phyloP scores from a whole-genome alignment of 2,797 vertebrate genomes.

The Cossypha caffra region DNA sequence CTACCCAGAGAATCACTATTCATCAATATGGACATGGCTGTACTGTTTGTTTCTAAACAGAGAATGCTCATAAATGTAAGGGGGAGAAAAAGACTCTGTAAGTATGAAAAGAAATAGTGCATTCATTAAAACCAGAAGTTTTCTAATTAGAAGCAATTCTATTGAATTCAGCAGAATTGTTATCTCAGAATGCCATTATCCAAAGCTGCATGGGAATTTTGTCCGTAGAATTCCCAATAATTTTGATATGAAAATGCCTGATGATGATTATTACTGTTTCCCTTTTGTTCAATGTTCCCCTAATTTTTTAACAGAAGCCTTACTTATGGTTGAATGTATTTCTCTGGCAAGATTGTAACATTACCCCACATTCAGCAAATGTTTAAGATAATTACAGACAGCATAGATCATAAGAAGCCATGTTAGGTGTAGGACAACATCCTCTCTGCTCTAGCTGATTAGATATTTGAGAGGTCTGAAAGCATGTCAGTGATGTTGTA shows the following conservation, averaged over 20 bases:
- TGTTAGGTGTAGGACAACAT: not conserved
- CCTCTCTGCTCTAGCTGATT: not conserved
- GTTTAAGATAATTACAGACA: not conserved
- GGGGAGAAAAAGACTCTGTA: not conserved
- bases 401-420: not conserved
- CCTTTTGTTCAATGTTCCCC: not conserved
- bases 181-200: not conserved
- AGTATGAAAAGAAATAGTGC: not conserved
- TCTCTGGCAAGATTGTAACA: not conserved
- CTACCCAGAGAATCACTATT: not conserved
- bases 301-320: not conserved
- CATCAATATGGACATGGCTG: not conserved
- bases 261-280: not conserved
- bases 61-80: not conserved
- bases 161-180: not conserved
- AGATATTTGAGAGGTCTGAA: not conserved
- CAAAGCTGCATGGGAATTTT: not conserved
- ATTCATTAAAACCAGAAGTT: not conserved
- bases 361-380: not conserved
- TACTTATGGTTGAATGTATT: not conserved
- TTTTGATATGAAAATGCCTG: not conserved
- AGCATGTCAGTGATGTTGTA: accelerated
- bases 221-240: not conserved
- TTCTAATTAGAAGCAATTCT: not conserved
- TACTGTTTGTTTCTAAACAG: not conserved